Evolutionary conservation across 1,140 invertebrate genomes (phyloP).

Genomic region (Bombus huntii): DNA sequence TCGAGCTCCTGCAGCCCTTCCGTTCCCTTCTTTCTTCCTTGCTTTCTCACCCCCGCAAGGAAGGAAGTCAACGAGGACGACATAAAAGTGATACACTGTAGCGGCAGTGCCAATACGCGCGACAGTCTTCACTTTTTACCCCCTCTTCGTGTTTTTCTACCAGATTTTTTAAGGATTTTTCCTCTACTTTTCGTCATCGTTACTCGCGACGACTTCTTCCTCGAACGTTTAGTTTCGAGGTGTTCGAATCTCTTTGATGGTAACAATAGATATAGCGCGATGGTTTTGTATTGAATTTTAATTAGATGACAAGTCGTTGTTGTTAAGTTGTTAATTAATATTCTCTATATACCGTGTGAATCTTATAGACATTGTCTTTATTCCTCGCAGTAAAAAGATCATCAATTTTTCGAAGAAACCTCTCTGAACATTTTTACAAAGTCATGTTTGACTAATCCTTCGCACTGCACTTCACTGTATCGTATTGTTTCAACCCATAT

Average conservation of each 20-base stretch:
- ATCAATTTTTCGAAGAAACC: too few relatives aligned
- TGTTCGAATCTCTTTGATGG: background rate
- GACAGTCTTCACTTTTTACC: background rate
- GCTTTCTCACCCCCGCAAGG: conserved; percentile 27
- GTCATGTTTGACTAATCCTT: too few relatives aligned
- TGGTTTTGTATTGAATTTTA: background rate
- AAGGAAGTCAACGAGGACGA: conserved; percentile 60
- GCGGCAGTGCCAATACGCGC: conserved; percentile 37
- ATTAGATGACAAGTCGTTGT: too few relatives aligned
- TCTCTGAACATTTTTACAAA: too few relatives aligned
- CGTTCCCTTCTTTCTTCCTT: conserved; percentile 5
- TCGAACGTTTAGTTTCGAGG: background rate
- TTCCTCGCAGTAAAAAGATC: too few relatives aligned
- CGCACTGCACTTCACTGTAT: too few relatives aligned
- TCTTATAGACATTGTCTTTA: too few relatives aligned
- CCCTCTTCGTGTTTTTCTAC: background rate
- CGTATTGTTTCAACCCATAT: too few relatives aligned
- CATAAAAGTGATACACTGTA: conserved; percentile 43
- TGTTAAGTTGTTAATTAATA: too few relatives aligned
- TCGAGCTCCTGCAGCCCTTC: conserved; percentile 56
- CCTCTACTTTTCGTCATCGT: too few relatives aligned
- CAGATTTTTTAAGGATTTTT: background rate
- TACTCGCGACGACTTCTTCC: background rate
- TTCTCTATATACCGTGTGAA: too few relatives aligned
- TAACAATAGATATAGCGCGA: background rate